Percentiles rank a stretch among this genome's conserved stretches.
These are phyloP conservation scores for Oreocharis arfaki DNA, from an alignment of 2,113 vertebrate genomes.

Conservation along the genomic window DNA sequence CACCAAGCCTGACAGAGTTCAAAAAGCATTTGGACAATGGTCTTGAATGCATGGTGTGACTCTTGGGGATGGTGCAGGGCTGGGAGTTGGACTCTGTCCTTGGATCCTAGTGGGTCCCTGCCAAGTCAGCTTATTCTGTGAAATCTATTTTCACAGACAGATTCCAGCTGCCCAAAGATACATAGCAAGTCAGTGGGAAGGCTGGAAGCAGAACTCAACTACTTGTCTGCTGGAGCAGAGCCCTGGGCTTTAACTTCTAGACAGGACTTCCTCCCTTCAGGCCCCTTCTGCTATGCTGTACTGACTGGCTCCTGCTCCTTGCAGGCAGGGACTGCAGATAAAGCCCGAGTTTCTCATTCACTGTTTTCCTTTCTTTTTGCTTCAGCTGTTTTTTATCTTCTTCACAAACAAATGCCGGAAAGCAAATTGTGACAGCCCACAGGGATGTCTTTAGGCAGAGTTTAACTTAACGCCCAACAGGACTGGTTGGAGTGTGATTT, in stretches of 20 bases:
- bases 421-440: background rate
- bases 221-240: background rate
- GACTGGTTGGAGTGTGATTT: background rate
- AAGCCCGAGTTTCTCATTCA: background rate
- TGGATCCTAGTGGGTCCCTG: background rate
- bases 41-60: background rate
- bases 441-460: background rate
- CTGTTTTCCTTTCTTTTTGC: background rate
- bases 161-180: conserved; percentile 13
- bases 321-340: background rate
- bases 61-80: too few species aligned
- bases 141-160: background rate
- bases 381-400: background rate
- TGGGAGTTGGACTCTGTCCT: background rate
- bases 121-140: background rate
- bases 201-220: background rate
- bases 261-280: background rate
- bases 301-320: background rate
- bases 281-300: background rate
- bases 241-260: background rate
- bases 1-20: background rate
- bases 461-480: background rate
- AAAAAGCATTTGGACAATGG: background rate
- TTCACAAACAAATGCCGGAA: background rate
- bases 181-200: background rate